phyloP scores from a whole-genome alignment of 2,888 invertebrate genomes.

The Leistus spinibarbis region DNA sequence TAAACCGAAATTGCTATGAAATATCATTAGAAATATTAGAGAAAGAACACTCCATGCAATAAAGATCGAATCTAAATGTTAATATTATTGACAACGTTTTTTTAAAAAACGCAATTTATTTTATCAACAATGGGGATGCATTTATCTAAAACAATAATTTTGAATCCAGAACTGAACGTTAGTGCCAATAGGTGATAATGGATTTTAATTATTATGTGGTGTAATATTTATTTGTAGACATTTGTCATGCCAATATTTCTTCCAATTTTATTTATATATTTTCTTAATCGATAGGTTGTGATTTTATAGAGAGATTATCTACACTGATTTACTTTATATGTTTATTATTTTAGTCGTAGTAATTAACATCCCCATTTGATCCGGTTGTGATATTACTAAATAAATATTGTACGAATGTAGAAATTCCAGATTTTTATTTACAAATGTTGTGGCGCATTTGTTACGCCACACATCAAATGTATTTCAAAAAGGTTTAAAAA shows the following conservation, averaged over 20 bases:
- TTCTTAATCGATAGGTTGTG: neutral
- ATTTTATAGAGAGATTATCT: neutral
- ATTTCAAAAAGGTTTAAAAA: neutral
- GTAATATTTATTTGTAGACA: neutral
- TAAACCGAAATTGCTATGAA: neutral
- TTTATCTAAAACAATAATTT: too few species aligned
- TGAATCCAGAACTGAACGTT: neutral
- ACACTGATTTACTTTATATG: neutral
- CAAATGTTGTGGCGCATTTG: too few species aligned
- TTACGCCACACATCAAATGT: too few species aligned
- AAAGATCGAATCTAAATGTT: neutral
- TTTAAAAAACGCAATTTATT: neutral
- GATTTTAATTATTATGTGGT: neutral
- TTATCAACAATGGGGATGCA: neutral
- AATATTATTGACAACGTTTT: neutral
- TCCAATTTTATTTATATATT: neutral
- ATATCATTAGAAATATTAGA: neutral
- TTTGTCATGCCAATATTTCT: neutral
- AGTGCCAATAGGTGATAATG: neutral
- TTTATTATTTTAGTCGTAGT: neutral
- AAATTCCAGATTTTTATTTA: neutral
- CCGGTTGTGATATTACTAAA: constrained; percentile 29
- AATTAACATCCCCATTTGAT: constrained; percentile 21
- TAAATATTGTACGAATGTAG: neutral
- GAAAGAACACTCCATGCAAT: neutral